Evolutionary conservation across 2,888 invertebrate genomes (phyloP).

Genomic region (Beris morrisii): DNA sequence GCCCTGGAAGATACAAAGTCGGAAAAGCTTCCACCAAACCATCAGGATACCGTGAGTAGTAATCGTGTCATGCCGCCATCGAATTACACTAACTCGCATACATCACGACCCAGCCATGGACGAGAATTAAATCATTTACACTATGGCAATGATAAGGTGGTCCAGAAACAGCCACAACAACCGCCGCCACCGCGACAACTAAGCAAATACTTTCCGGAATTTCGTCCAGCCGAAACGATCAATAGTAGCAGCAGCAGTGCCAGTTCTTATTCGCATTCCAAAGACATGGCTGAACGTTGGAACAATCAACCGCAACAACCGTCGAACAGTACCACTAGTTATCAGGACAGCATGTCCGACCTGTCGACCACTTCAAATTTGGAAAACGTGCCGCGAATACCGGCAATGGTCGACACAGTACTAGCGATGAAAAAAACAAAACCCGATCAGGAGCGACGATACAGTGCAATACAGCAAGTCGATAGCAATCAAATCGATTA

Average conservation of each 20-base stretch:
- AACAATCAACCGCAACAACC: not conserved
- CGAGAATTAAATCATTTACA: not conserved
- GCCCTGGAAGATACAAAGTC: conserved; percentile 12
- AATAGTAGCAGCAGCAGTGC: conserved; percentile 10
- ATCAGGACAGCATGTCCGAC: too few relatives aligned
- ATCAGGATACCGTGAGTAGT: not conserved
- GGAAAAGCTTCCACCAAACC: not conserved
- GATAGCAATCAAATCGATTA: not conserved
- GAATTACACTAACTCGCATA: too few relatives aligned
- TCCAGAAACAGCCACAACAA: not conserved
- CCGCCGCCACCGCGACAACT: not conserved
- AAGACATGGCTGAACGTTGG: not conserved
- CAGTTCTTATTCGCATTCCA: too few relatives aligned
- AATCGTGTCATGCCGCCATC: not conserved
- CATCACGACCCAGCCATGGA: too few relatives aligned
- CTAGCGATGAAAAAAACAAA: conserved; percentile 27
- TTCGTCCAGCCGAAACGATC: not conserved
- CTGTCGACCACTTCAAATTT: not conserved
- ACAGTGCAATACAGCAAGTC: conserved; percentile 2
- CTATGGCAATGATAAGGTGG: not conserved
- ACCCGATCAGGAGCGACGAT: conserved; percentile 8
- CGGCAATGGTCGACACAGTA: conserved; percentile 26
- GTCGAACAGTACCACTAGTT: too few relatives aligned
- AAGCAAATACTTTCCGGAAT: not conserved
- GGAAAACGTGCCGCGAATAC: conserved; percentile 22